Evolutionary conservation across 1,140 invertebrate species (phyloP), one percentile per base, ranked within the genome.

Genomic region (Brachionus plicatilis): DNA sequence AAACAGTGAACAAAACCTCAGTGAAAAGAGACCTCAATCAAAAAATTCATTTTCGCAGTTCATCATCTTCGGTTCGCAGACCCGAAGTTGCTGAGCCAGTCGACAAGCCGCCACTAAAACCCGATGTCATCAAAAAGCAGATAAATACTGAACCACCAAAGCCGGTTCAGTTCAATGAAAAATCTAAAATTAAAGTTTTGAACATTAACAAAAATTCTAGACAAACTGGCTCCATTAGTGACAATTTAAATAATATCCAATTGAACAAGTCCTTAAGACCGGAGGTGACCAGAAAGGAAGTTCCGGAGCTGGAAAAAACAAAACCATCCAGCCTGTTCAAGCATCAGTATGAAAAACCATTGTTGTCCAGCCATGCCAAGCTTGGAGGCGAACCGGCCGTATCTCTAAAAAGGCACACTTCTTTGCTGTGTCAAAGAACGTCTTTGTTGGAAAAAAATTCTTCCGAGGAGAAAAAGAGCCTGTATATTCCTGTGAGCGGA

Each of bases 341-440:
- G 20, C 68, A 72, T 43, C 29, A 72, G 20, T 72, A 20, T 72
- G 68, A 72, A 17, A 72, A 72, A 17, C 68, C 68, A 20, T 41
- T 72, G 37, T 43, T 72, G 41, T 24, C 68, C 4, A 72, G 43
- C 33, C 68, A 72, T 72, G 68, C 68, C 41, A 37, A 43, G 17
- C 41, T 72, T 11, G 68, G 68, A n/a, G 68, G 68, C 33, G 68
- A 72, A 41, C 68, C 68, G 11, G 68, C 68, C 14, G 68, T 72
- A 12, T 20, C 33, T 24, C 41, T 72, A 11, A 72, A 43, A 72
- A 41, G 68, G 24, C 68, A 72, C 37, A 41, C 68, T 9, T 72
- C 68, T 20, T 17, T 72, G 9, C 41, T 72, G 2, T 72, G 41
- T 43, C 68, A 37, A 43, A 41, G 20, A 43, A 72, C 68, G 8